Percentiles rank a stretch among this genome's conserved stretches.
These are phyloP conservation scores for Scelioninae gen. 1 DNA, from an alignment of 2,888 invertebrate genomes.

Conservation along the genomic window DNA sequence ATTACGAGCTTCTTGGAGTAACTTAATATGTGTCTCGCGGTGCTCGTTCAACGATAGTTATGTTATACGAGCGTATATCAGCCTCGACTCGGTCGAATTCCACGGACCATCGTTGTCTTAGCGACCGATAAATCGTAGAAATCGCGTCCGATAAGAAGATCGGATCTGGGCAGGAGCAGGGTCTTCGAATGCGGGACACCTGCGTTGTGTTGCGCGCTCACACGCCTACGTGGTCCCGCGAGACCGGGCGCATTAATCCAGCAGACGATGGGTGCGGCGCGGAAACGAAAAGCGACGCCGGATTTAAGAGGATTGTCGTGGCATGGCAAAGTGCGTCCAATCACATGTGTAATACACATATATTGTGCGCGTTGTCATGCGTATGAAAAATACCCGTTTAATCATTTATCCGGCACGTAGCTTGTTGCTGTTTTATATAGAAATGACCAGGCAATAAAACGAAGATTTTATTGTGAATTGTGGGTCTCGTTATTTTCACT, in stretches of 20 bases:
- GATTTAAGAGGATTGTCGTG: slow-evolving; percentile 64
- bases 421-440: slow-evolving; percentile 21
- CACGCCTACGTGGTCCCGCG: slow-evolving; percentile 61
- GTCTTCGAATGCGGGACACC: slow-evolving; percentile 58
- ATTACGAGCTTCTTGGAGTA: slow-evolving; percentile 61
- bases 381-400: slow-evolving; percentile 44
- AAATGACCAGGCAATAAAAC: slow-evolving; percentile 26
- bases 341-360: slow-evolving; percentile 49
- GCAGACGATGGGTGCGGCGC: slow-evolving; percentile 60
- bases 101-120: slow-evolving; percentile 25
- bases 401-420: slow-evolving; percentile 45
- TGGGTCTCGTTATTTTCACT: slow-evolving; percentile 12
- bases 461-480: slow-evolving; percentile 29
- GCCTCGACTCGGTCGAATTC: slow-evolving; percentile 32
- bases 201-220: slow-evolving; percentile 54
- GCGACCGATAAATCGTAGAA: slow-evolving; percentile 52
- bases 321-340: slow-evolving; percentile 62
- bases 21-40: slow-evolving; percentile 44
- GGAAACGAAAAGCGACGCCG: slow-evolving; percentile 54
- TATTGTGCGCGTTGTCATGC: slow-evolving; percentile 42
- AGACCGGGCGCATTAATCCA: slow-evolving; percentile 61
- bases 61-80: slow-evolving; percentile 51
- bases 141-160: slow-evolving; percentile 58
- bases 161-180: slow-evolving; percentile 58
- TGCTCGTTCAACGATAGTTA: slow-evolving; percentile 35